A percentile compares a stretch with the other conserved stretches of the same genome.
Evolutionary conservation across 2,113 vertebrate genomes (phyloP).

Genomic region (Protobothrops mucrosquamatus): DNA sequence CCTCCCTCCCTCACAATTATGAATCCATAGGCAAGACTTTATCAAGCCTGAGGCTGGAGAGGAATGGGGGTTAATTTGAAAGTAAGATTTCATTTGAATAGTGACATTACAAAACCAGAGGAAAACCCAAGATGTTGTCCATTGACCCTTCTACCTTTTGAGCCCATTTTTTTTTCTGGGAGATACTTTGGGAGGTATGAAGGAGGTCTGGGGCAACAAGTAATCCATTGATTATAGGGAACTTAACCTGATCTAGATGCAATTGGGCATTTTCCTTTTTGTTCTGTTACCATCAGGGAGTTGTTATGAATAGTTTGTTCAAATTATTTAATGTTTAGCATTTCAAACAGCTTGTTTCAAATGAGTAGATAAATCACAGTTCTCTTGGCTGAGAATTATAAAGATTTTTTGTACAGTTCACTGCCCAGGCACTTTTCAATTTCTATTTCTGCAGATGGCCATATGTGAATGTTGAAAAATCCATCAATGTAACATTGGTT

Average conservation of each 20-base stretch:
- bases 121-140: background rate
- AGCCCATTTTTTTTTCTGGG: background rate
- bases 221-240: background rate
- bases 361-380: slow-evolving; percentile 3
- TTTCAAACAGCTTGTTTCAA: background rate
- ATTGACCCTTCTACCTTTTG: background rate
- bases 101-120: background rate
- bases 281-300: background rate
- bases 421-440: background rate
- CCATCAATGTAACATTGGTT: background rate
- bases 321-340: background rate
- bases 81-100: background rate
- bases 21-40: background rate
- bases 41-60: background rate
- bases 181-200: background rate
- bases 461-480: background rate
- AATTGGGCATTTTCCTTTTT: background rate
- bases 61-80: background rate
- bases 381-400: background rate
- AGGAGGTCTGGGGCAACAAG: background rate
- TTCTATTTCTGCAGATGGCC: background rate
- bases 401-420: slow-evolving; percentile 2
- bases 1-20: background rate
- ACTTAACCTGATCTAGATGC: background rate
- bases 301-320: background rate